Evolutionary conservation across 2,888 invertebrate species (phyloP).

Genomic region (Stenichneumon culpator): DNA sequence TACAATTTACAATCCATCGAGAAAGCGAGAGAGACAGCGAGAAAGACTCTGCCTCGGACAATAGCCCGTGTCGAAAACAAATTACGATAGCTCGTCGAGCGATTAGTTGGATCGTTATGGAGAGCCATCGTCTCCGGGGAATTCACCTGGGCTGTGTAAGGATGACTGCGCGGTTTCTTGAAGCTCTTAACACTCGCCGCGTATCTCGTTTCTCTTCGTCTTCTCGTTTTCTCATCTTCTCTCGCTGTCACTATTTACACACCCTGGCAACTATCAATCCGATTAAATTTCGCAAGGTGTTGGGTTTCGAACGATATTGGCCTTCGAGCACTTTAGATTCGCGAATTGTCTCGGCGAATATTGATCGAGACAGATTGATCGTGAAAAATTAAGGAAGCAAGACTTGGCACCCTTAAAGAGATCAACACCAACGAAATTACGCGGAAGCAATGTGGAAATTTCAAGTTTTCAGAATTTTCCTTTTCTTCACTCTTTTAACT

Average conservation of each 20-base stretch:
- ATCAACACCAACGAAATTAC: too few relatives aligned
- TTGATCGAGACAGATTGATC: too few relatives aligned
- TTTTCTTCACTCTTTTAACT: slow-evolving; percentile 25
- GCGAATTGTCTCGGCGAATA: neutral
- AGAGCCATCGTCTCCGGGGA: slow-evolving; percentile 38
- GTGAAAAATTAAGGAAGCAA: too few relatives aligned
- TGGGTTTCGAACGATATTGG: neutral
- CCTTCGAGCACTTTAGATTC: neutral
- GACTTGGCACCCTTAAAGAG: too few relatives aligned
- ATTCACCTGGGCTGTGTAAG: slow-evolving; percentile 43
- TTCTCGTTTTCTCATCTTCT: slow-evolving; percentile 61
- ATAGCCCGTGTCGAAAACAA: slow-evolving; percentile 79
- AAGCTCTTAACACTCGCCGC: slow-evolving; percentile 26
- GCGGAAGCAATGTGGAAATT: too few relatives aligned
- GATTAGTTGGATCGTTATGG: slow-evolving; percentile 80
- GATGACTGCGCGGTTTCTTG: slow-evolving; percentile 56
- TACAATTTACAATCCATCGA: slow-evolving; percentile 11
- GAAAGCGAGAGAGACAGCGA: slow-evolving; percentile 10
- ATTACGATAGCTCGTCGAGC: slow-evolving; percentile 79
- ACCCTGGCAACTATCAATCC: slow-evolving; percentile 38
- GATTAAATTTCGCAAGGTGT: slow-evolving; percentile 25
- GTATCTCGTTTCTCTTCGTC: slow-evolving; percentile 51
- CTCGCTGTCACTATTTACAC: slow-evolving; percentile 49
- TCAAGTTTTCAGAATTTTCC: neutral
- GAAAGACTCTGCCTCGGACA: slow-evolving; percentile 66